phyloP scores from a whole-genome alignment of 1,140 invertebrate genomes.

The fruit fly (Drosophila melanogaster) region DNA sequence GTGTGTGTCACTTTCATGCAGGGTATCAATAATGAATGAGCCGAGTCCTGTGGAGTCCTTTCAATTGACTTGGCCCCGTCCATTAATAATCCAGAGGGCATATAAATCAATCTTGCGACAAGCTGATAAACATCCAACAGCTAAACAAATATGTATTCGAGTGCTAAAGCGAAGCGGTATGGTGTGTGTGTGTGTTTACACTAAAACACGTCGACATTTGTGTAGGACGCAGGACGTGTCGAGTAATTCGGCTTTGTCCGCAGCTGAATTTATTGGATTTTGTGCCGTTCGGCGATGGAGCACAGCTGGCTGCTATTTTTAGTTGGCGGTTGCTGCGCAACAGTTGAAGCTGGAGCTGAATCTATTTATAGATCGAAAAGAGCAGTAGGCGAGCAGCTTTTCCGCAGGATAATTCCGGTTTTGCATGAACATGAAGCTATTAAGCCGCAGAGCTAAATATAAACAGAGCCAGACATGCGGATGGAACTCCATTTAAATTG shows the following conservation, averaged over 20 bases:
- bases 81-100: constrained; percentile 68
- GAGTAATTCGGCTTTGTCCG: constrained; percentile 61
- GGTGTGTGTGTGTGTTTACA: constrained; percentile 22
- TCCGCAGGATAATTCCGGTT: constrained; percentile 8
- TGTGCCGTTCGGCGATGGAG: constrained; percentile 27
- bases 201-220: constrained; percentile 36
- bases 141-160: constrained; percentile 35
- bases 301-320: constrained; percentile 66
- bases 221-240: constrained; percentile 47
- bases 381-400: constrained; percentile 36
- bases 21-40: constrained; percentile 68
- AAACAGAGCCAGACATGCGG: constrained; percentile 3
- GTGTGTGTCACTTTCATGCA: constrained; percentile 20
- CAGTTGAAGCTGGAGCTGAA: constrained; percentile 44
- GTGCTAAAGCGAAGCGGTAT: constrained; percentile 19
- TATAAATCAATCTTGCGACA: constrained; percentile 80
- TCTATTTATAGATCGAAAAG: constrained; percentile 69
- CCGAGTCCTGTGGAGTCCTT: constrained; percentile 35
- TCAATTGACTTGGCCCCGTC: constrained; percentile 70
- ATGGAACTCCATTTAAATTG: constrained; percentile 2
- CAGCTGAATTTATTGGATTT: constrained; percentile 72
- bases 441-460: constrained; percentile 5
- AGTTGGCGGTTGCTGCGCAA: constrained; percentile 45
- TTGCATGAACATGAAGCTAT: constrained; percentile 19
- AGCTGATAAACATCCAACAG: constrained; percentile 72